phyloP scores from a whole-genome alignment of 2,888 invertebrate genomes.

The Dascillus cervinus region DNA sequence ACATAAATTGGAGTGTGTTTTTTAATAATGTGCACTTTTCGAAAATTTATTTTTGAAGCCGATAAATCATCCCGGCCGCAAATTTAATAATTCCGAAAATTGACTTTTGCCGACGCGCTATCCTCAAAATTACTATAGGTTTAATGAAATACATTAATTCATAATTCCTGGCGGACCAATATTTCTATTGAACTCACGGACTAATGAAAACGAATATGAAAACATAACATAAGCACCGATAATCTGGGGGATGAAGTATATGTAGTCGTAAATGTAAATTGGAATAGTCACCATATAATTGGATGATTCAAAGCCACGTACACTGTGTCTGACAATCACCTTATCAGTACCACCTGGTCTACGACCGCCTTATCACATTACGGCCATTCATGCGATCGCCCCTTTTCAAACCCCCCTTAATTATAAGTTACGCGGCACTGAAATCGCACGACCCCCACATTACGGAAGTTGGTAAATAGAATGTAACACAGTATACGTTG shows the following conservation, averaged over 20 bases:
- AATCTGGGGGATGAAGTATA: slow-evolving; percentile 17
- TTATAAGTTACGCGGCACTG: slow-evolving; percentile 9
- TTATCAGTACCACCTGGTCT: slow-evolving; percentile 22
- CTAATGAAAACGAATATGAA: slow-evolving; percentile 15
- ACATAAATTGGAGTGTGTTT: not conserved
- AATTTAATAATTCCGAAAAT: too few relatives aligned
- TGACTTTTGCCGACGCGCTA: too few relatives aligned
- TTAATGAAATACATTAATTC: too few relatives aligned
- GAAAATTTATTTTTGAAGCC: too few relatives aligned
- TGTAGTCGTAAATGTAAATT: slow-evolving; percentile 20
- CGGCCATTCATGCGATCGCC: slow-evolving; percentile 16
- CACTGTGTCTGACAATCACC: slow-evolving; percentile 17
- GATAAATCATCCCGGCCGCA: too few relatives aligned
- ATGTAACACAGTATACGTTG: too few relatives aligned
- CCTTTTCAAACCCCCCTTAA: slow-evolving; percentile 15
- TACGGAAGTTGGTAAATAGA: too few relatives aligned
- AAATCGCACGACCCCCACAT: too few relatives aligned
- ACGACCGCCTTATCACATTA: slow-evolving; percentile 22
- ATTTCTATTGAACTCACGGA: slow-evolving; percentile 3
- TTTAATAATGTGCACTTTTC: too few relatives aligned
- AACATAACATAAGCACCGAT: slow-evolving; percentile 17
- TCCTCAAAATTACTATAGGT: too few relatives aligned
- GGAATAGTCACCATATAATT: slow-evolving; percentile 19
- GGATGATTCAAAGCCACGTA: slow-evolving; percentile 16
- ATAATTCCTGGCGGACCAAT: too few relatives aligned